Evolutionary conservation across 2,113 vertebrate species (phyloP).

Genomic region (Mionectes macconnelli): DNA sequence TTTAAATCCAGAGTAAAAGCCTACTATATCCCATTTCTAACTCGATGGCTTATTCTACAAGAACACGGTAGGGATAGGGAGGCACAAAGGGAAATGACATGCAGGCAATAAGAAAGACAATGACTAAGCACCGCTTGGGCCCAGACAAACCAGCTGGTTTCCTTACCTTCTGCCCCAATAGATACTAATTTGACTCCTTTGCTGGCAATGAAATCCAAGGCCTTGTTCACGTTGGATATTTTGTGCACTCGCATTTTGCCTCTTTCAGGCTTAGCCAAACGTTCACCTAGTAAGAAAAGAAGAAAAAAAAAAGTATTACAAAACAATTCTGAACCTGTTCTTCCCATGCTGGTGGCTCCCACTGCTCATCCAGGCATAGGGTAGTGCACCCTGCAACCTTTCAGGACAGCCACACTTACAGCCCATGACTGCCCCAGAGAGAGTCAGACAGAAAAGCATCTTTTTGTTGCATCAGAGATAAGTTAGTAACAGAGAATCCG

Average conservation of each 20-base stretch:
- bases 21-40: neutral
- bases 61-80: neutral
- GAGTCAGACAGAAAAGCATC: neutral
- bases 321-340: neutral
- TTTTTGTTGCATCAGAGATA: neutral
- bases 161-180: constrained; percentile 95
- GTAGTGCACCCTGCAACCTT: neutral
- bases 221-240: constrained; percentile 99
- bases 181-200: constrained; percentile 98
- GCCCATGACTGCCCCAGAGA: neutral
- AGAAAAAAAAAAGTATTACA: neutral
- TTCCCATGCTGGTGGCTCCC: neutral
- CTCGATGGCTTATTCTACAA: neutral
- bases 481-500: neutral
- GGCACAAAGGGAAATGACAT: neutral
- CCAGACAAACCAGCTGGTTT: neutral
- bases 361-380: neutral
- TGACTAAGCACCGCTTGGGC: neutral
- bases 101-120: neutral
- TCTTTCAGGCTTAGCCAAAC: constrained; percentile 95
- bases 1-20: neutral
- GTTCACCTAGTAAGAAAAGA: constrained; percentile 81
- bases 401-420: neutral
- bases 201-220: constrained; percentile 92
- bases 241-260: constrained; percentile 99